phyloP scores from a whole-genome alignment of 1,140 invertebrate species.

The Achroia grisella region DNA sequence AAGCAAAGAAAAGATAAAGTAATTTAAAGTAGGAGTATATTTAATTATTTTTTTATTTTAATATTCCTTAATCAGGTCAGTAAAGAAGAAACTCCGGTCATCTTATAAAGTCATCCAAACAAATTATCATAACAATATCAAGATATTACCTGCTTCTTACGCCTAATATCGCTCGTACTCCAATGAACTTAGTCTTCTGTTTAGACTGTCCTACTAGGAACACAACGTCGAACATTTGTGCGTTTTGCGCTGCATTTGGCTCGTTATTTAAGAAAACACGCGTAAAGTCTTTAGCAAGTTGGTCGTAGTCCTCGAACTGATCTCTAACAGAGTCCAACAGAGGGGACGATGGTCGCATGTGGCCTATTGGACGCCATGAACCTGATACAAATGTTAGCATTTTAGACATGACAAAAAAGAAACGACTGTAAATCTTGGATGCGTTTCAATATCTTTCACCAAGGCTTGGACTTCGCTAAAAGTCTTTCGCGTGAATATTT shows the following conservation, averaged over 20 bases:
- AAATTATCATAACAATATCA: background rate
- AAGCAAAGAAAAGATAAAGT: too few relatives aligned
- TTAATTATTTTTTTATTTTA: too few relatives aligned
- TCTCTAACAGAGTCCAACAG: slow-evolving; percentile 93
- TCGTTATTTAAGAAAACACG: slow-evolving; percentile 89
- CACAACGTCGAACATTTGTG: slow-evolving; percentile 90
- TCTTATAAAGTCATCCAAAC: too few relatives aligned
- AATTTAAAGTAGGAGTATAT: too few relatives aligned
- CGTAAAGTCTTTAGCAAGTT: slow-evolving; percentile 94
- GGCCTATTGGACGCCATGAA: slow-evolving; percentile 95
- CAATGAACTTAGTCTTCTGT: slow-evolving; percentile 91
- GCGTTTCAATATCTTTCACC: too few relatives aligned
- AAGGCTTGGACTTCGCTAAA: too few relatives aligned
- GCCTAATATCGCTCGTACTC: slow-evolving; percentile 92
- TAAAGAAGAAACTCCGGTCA: too few relatives aligned
- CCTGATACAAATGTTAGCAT: slow-evolving; percentile 61
- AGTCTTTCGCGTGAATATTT: too few relatives aligned
- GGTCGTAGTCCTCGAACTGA: slow-evolving; percentile 95
- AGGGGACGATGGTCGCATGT: slow-evolving; percentile 94
- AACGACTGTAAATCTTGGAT: too few relatives aligned
- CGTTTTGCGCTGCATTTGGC: slow-evolving; percentile 80
- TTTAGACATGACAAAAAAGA: background rate
- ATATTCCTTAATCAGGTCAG: too few relatives aligned
- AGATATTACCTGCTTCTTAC: slow-evolving; percentile 89
- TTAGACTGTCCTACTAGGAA: slow-evolving; percentile 94